These are phyloP conservation scores for Pasiphila rectangulata DNA, from an alignment of 2,888 invertebrate species.

Conservation along the genomic window DNA sequence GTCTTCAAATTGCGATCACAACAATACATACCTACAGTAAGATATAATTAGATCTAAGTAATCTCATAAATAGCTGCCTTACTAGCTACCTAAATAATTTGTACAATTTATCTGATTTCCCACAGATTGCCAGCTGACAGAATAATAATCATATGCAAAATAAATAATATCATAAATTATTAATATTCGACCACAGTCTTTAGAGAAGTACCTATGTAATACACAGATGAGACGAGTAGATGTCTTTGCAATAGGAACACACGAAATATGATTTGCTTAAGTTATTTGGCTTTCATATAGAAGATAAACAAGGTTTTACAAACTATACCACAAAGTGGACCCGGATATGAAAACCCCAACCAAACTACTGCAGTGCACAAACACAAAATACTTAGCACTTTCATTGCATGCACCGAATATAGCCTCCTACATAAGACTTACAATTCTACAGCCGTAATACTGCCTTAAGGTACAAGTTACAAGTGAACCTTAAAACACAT, in stretches of 20 bases:
- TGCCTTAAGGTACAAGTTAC: slow-evolving; percentile 62
- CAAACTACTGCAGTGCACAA: neutral
- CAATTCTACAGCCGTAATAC: slow-evolving; percentile 62
- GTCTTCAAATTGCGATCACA: slow-evolving; percentile 73
- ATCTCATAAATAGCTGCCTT: slow-evolving; percentile 78
- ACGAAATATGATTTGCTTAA: slow-evolving; percentile 48
- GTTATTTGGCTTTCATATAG: slow-evolving; percentile 63
- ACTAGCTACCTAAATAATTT: slow-evolving; percentile 74
- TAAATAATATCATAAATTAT: slow-evolving; percentile 74
- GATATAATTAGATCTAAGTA: slow-evolving; percentile 68
- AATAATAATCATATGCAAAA: slow-evolving; percentile 67
- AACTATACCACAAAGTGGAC: slow-evolving; percentile 37
- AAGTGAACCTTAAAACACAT: slow-evolving; percentile 58
- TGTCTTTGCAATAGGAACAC: slow-evolving; percentile 75
- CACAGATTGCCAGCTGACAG: slow-evolving; percentile 62
- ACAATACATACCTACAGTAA: slow-evolving; percentile 62
- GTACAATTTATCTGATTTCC: slow-evolving; percentile 71
- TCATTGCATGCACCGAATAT: slow-evolving; percentile 47
- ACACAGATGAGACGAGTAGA: slow-evolving; percentile 59
- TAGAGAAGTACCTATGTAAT: slow-evolving; percentile 57
- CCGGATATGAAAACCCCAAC: slow-evolving; percentile 47
- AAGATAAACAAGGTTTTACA: slow-evolving; percentile 43
- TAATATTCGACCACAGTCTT: slow-evolving; percentile 75
- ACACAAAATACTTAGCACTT: slow-evolving; percentile 40
- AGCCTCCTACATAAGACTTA: slow-evolving; percentile 67